These are phyloP conservation scores for Drosophila nasuta DNA, from an alignment of 1,140 invertebrate genomes.

Conservation along the genomic window DNA sequence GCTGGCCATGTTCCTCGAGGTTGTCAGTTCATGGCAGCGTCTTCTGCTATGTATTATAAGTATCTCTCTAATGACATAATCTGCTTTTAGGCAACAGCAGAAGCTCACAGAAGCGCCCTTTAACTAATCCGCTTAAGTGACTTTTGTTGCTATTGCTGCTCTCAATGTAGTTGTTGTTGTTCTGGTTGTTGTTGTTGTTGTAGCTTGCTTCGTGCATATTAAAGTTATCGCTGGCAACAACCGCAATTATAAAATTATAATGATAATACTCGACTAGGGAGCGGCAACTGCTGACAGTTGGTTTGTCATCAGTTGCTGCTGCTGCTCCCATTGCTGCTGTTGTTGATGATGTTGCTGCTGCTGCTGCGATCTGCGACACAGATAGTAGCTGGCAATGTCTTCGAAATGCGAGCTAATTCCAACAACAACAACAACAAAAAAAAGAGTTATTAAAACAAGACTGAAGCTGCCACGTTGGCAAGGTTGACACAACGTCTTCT, in stretches of 20 bases:
- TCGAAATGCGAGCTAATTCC: slow-evolving; percentile 25
- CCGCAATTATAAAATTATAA: slow-evolving; percentile 84
- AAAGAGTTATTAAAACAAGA: slow-evolving; percentile 77
- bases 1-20: slow-evolving; percentile 1
- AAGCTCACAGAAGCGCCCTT: slow-evolving; percentile 61
- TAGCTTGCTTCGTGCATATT: slow-evolving; percentile 65
- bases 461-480: slow-evolving; percentile 22
- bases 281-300: slow-evolving; percentile 75
- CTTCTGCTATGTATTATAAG: slow-evolving; percentile 40
- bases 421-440: slow-evolving; percentile 33
- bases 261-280: slow-evolving; percentile 77
- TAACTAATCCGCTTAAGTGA: slow-evolving; percentile 80
- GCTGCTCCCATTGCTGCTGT: background rate
- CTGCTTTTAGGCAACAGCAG: slow-evolving; percentile 72
- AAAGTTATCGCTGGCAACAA: slow-evolving; percentile 79
- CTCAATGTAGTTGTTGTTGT: slow-evolving; percentile 33
- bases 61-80: slow-evolving; percentile 78
- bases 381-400: slow-evolving; percentile 57
- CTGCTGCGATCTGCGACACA: slow-evolving; percentile 52
- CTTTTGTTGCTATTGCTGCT: slow-evolving; percentile 64
- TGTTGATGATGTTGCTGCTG: slow-evolving; percentile 46
- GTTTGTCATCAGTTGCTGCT: slow-evolving; percentile 58
- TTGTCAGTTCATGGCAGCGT: background rate
- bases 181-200: slow-evolving; percentile 16
- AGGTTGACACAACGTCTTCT: slow-evolving; percentile 17